Conservation (phyloP, 2,113 vertebrate genomes). For the Tachysurus fulvidraco region DNA sequence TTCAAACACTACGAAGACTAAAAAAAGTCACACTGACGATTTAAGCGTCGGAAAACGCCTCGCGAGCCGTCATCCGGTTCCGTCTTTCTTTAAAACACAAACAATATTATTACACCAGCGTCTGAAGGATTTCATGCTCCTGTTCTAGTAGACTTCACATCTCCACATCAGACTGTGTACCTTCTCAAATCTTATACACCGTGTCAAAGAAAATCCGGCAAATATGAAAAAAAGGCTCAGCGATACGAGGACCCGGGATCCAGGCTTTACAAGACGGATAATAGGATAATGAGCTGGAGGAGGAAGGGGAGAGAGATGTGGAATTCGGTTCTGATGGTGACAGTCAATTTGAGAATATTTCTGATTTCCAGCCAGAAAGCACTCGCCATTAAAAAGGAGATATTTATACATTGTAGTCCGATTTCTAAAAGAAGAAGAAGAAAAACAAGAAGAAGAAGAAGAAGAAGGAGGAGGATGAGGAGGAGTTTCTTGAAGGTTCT, state of each 20-base stretch:
- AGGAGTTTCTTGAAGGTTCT: background rate
- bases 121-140: background rate
- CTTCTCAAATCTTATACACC: background rate
- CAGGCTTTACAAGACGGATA: background rate
- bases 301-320: background rate
- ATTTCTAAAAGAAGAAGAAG: no score
- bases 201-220: background rate
- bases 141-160: background rate
- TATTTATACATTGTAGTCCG: no score
- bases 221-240: background rate
- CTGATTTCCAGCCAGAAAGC: background rate
- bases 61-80: background rate
- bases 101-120: background rate
- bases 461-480: no score
- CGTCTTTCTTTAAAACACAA: background rate
- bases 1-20: constrained; percentile 1
- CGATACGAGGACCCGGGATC: background rate
- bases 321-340: background rate
- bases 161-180: background rate
- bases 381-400: background rate
- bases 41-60: background rate
- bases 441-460: no score
- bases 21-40: background rate
- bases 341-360: background rate
- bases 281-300: background rate